A percentile compares a stretch with the other conserved stretches of the same genome.
These are phyloP conservation scores for Pseudococcus longispinus DNA, from an alignment of 2,888 invertebrate species.

Conservation along the genomic window DNA sequence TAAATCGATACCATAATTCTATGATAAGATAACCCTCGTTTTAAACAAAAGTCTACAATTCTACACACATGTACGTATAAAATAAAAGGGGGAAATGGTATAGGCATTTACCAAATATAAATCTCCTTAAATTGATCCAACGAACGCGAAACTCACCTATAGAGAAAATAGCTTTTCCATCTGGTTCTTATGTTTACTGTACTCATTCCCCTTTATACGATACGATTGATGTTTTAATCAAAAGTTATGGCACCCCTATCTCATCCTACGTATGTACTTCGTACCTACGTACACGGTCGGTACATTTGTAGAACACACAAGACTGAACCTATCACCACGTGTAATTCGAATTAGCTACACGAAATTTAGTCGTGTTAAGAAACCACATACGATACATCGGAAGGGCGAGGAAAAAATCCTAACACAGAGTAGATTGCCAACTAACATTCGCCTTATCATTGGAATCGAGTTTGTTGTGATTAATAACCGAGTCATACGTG, in stretches of 20 bases:
- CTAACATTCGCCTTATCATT: constrained; percentile 15
- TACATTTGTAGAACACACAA: neutral
- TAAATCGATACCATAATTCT: constrained; percentile 7
- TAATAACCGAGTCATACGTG: neutral
- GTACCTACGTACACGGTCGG: no score
- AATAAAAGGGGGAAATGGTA: constrained; percentile 11
- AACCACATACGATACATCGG: neutral
- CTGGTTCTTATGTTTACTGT: neutral
- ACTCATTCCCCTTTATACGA: neutral
- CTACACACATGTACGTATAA: neutral
- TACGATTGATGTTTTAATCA: constrained; percentile 20
- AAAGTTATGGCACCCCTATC: neutral
- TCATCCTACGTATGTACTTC: neutral
- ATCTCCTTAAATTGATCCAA: constrained; percentile 20
- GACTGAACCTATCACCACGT: neutral
- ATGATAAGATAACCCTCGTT: constrained; percentile 24
- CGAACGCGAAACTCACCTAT: neutral
- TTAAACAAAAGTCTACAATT: neutral
- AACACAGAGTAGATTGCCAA: neutral
- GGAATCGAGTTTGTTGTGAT: constrained; percentile 26
- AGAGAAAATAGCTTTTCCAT: constrained; percentile 16
- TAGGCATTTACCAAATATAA: neutral
- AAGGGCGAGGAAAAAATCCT: neutral
- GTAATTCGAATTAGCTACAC: neutral
- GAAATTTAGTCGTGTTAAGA: neutral